A percentile compares a stretch with the other conserved stretches of the same genome.
Conservation (phyloP, 2,113 vertebrate genomes). For the Eretmochelys imbricata region DNA sequence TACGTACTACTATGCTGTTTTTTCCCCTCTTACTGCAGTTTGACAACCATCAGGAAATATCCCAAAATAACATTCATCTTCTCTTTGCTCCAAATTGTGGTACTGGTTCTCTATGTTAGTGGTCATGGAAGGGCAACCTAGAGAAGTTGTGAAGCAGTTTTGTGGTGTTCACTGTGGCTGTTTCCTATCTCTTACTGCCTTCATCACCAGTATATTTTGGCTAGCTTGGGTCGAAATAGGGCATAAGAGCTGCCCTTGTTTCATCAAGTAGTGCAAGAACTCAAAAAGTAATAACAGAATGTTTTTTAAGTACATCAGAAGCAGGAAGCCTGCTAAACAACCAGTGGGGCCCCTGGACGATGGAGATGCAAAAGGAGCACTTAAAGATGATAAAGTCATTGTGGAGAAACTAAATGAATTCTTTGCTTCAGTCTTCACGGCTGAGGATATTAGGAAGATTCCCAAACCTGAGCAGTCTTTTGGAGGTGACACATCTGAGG, state of each 20-base stretch:
- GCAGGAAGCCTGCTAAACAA: no score
- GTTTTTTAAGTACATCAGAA: no score
- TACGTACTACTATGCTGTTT: neutral
- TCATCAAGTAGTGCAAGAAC: neutral
- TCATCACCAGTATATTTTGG: neutral
- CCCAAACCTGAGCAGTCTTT: no score
- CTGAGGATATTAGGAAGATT: no score
- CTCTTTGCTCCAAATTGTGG: neutral
- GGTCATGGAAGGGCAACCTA: neutral
- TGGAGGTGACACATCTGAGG: no score
- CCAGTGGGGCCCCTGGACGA: no score
- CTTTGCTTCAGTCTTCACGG: no score
- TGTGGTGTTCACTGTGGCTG: neutral
- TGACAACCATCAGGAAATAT: neutral
- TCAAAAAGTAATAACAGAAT: no score
- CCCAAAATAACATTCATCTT: neutral
- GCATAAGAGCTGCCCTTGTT: neutral
- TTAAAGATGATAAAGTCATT: no score
- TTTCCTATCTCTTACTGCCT: neutral
- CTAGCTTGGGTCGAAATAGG: neutral
- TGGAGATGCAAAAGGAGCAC: no score
- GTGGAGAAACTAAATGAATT: no score
- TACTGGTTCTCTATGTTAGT: neutral
- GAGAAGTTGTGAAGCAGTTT: neutral
- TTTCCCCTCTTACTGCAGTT: neutral